Evolutionary conservation across 2,888 invertebrate species (phyloP).

Genomic region (Ophonus ardosiacus): DNA sequence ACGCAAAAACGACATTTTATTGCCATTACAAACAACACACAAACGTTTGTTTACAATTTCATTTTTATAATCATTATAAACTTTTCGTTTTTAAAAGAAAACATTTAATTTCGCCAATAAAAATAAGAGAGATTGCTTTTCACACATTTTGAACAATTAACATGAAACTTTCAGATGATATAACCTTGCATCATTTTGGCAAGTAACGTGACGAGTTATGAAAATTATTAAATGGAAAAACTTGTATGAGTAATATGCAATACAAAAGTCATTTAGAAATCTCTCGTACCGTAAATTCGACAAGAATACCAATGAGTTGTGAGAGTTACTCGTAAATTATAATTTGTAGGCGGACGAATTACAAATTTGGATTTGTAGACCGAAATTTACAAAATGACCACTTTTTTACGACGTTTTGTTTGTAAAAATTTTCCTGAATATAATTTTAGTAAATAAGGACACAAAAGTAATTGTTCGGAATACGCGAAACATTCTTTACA

Average conservation of each 20-base stretch:
- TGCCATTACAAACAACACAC: neutral
- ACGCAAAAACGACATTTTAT: neutral
- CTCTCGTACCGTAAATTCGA: neutral
- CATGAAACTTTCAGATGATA: neutral
- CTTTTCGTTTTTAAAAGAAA: constrained; percentile 14
- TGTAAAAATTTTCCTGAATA: neutral
- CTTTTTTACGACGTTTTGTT: neutral
- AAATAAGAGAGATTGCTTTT: constrained; percentile 18
- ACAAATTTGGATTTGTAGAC: neutral
- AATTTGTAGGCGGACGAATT: neutral
- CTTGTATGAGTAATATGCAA: neutral
- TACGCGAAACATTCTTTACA: too few relatives aligned
- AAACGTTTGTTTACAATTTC: constrained; percentile 19
- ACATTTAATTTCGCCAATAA: constrained; percentile 8
- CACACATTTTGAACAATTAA: constrained; percentile 35
- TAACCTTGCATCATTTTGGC: neutral
- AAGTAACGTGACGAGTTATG: neutral
- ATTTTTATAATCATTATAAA: constrained; percentile 16
- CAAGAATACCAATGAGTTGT: neutral
- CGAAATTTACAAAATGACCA: neutral
- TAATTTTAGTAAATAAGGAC: neutral
- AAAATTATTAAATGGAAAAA: neutral
- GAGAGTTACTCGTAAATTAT: neutral
- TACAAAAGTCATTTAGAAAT: neutral
- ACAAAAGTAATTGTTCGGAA: too few relatives aligned